Conservation (phyloP, 2,113 vertebrate species). For the Ondatra zibethicus region DNA sequence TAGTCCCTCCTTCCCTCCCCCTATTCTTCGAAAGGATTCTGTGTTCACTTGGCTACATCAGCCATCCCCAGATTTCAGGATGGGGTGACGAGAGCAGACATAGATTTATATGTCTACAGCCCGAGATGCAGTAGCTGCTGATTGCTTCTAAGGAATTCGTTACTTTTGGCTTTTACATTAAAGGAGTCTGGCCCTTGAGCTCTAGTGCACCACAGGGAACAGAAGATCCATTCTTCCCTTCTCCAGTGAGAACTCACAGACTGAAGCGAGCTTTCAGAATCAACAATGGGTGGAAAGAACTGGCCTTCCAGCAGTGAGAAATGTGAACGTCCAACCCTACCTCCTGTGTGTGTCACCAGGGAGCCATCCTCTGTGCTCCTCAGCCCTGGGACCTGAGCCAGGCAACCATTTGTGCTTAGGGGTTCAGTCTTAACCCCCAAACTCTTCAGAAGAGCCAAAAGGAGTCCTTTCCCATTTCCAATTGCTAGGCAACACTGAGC, state of each 20-base stretch:
- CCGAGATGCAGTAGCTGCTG: not conserved
- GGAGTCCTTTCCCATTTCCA: slow-evolving; percentile 30
- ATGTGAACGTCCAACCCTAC: not conserved
- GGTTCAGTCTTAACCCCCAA: slow-evolving; percentile 58
- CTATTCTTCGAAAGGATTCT: not conserved
- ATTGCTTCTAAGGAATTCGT: slow-evolving; percentile 40
- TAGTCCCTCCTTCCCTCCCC: not conserved
- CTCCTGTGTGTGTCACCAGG: not conserved
- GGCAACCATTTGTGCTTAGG: slow-evolving; percentile 49
- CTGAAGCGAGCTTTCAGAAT: slow-evolving; percentile 61
- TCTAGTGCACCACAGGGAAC: slow-evolving; percentile 29
- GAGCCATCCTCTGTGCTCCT: slow-evolving; percentile 26
- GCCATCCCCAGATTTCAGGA: not conserved
- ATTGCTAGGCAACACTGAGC: slow-evolving; percentile 61
- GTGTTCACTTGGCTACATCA: not conserved
- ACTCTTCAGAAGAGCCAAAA: slow-evolving; percentile 43
- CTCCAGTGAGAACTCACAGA: not conserved
- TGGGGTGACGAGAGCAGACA: not conserved
- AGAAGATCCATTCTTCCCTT: slow-evolving; percentile 62
- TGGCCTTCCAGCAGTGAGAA: slow-evolving; percentile 15
- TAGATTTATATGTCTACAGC: not conserved
- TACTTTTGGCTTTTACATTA: slow-evolving; percentile 56
- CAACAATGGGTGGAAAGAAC: not conserved
- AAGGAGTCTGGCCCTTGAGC: slow-evolving; percentile 54
- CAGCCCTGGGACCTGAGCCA: slow-evolving; percentile 24